phyloP scores from a whole-genome alignment of 2,797 vertebrate genomes.

The Fistularia tabacaria region DNA sequence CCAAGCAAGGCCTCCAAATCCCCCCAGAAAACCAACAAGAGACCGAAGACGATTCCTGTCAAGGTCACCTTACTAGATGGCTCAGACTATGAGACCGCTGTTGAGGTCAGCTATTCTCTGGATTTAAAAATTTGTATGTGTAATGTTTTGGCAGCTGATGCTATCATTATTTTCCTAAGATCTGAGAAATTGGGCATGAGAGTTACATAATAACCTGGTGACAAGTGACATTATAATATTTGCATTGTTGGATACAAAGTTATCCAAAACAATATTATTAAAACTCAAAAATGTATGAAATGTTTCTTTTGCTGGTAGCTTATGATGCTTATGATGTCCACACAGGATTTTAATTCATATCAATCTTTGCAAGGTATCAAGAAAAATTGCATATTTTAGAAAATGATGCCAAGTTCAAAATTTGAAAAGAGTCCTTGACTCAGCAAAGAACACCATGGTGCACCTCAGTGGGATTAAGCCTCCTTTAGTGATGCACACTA shows the following conservation, averaged over 20 bases:
- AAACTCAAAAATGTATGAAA: conserved; percentile 1
- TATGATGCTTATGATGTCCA: neutral
- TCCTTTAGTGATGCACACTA: conserved; percentile 30
- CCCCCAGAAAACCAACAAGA: conserved; percentile 89
- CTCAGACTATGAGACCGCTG: conserved; percentile 86
- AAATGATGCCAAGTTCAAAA: conserved; percentile 5
- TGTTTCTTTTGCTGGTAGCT: conserved; percentile 10
- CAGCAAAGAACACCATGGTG: conserved; percentile 36
- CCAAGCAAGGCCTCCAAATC: conserved; percentile 95
- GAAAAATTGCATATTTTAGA: conserved; percentile 24
- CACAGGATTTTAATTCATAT: conserved; percentile 14
- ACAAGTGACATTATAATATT: too few relatives aligned
- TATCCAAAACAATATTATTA: too few relatives aligned
- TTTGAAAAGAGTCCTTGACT: conserved; percentile 48
- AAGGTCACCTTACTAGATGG: conserved; percentile 90
- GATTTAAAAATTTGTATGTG: too few relatives aligned
- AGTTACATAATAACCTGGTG: too few relatives aligned
- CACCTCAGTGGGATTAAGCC: conserved; percentile 31
- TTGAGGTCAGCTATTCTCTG: conserved; percentile 80
- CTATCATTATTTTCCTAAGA: too few relatives aligned
- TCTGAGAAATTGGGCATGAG: too few relatives aligned
- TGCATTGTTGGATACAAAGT: too few relatives aligned
- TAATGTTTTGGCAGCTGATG: too few relatives aligned
- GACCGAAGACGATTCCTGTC: conserved; percentile 87
- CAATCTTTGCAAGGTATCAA: conserved; percentile 13